Base-by-base conservation (phyloP, 2,888 invertebrate genomes). In the Idaea biselata region DNA sequence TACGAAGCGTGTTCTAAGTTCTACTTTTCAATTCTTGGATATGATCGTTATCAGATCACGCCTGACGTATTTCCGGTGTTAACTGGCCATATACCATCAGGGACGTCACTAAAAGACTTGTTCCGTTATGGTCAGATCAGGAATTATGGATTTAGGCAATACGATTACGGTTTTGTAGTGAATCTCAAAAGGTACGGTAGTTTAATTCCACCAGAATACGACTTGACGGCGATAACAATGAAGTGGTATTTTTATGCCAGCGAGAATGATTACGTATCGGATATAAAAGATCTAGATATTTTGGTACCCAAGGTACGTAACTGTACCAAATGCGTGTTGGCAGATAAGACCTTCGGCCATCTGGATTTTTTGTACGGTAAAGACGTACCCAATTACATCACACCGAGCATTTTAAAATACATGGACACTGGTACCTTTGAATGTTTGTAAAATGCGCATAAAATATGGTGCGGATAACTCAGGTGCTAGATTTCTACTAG, bases 291-390 rank as follows among this genome's bases (percentile, higher is more conserved):
- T 55, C 44, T 80, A 6, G 60, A 72, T 11, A 64, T 25, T 0
- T 63, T 76, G n/a, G 60, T 62, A 5, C 58, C 68, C 0, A 63
- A 73, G n/a, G 55, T 81, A 57, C 16, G 58, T 6, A 66, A 78
- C 18, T 60, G 67, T 0, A 62, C 63, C 0, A 62, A 70, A n/a
- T 81, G 82, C 55, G 64, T 75, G 3, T 62, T 81, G 14, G 72
- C 78, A 0, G 74, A 79, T 60, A 64, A 68, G 17, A 70, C 67
- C 0, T 79, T 80, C 58, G 78, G 71, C 11, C 82, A 81, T 67
- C 66, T 81, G 53, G 81, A 80, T 61, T 81, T 75, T 59, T 18
- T 81, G 16, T 80, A 73, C 57, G 79, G 81, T 25, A 76, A 74
- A 61, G 74, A 74, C 62, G 67, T 81, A 44, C 67, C 68, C 0